phyloP scores from a whole-genome alignment of 2,888 invertebrate genomes.

The Conus canariensis region DNA sequence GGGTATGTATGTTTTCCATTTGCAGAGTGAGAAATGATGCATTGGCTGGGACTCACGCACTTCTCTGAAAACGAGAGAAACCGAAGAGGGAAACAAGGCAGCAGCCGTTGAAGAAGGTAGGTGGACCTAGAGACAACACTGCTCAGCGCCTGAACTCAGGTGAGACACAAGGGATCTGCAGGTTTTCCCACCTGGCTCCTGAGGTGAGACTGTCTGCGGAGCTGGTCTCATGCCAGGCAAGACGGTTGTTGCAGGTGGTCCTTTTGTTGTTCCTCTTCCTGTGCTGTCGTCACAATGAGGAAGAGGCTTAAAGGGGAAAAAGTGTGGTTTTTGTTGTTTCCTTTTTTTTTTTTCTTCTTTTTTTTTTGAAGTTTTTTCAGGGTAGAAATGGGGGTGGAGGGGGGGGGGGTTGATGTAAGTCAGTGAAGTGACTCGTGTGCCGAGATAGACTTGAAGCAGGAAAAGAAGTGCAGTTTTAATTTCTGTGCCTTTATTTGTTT shows the following conservation, averaged over 20 bases:
- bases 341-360: not conserved
- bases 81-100: not conserved
- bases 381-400: no score
- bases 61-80: no score
- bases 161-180: no score
- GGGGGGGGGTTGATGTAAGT: not conserved
- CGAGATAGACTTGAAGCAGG: no score
- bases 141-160: no score
- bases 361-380: no score
- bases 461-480: not conserved
- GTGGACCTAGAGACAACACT: not conserved
- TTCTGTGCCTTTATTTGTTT: not conserved
- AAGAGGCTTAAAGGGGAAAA: no score
- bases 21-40: not conserved
- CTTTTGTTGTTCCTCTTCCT: no score
- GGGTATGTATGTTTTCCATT: not conserved
- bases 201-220: not conserved
- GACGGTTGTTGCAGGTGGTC: not conserved
- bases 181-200: no score
- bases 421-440: no score
- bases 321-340: not conserved
- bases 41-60: not conserved
- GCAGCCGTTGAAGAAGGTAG: not conserved
- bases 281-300: no score
- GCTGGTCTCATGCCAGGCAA: constrained; percentile 33